Conservation (phyloP, 2,888 invertebrate species). For the Chrysopilus asiliformis region DNA sequence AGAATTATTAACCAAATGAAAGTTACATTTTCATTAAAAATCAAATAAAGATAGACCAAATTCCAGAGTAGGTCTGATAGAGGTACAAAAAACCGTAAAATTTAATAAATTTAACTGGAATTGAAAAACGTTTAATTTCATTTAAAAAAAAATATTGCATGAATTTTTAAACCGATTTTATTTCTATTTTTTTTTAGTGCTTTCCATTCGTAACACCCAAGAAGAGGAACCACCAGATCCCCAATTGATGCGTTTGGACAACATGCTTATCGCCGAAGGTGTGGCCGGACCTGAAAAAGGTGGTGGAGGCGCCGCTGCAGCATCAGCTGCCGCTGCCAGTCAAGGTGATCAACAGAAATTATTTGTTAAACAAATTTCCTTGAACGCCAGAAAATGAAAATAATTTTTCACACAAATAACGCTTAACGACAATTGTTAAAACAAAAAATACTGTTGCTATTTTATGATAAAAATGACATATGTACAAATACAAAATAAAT, state of each 20-base stretch:
- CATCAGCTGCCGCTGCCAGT: slow-evolving; percentile 79
- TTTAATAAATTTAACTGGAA: no score
- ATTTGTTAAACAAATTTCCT: neutral
- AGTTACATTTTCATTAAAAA: no score
- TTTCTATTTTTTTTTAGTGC: slow-evolving; percentile 41
- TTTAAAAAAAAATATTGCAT: slow-evolving; percentile 3
- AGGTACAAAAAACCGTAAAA: no score
- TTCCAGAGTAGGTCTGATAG: no score
- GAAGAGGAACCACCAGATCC: slow-evolving; percentile 98
- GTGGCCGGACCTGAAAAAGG: slow-evolving; percentile 94
- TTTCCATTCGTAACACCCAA: slow-evolving; percentile 90
- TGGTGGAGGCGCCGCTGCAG: slow-evolving; percentile 75
- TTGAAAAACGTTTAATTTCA: slow-evolving; percentile 2
- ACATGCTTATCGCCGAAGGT: slow-evolving; percentile 98
- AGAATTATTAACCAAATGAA: no score
- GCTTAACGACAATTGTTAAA: neutral
- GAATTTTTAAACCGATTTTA: no score
- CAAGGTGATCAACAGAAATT: slow-evolving; percentile 38
- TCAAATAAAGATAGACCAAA: no score
- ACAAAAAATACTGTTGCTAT: neutral
- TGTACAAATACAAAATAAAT: slow-evolving; percentile 1
- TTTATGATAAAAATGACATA: neutral
- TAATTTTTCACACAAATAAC: neutral
- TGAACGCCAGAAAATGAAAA: neutral
- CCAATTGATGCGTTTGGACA: slow-evolving; percentile 95